A percentile compares a stretch with the other conserved stretches of the same genome.
Conservation (phyloP, 1,140 invertebrate genomes). For the Drosophila funebris region DNA sequence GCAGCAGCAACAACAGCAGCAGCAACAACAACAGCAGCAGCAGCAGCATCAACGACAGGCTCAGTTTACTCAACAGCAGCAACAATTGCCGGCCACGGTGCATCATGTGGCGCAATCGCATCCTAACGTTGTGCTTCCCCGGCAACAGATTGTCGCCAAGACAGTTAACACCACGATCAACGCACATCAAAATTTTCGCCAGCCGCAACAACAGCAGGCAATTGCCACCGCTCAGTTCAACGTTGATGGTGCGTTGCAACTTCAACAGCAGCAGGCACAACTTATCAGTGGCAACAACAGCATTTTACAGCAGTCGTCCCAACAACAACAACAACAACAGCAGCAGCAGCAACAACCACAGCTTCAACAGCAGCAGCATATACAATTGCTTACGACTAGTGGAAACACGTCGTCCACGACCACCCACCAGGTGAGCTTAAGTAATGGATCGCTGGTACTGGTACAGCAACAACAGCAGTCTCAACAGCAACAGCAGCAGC, state of each 20-base stretch:
- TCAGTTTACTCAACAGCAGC: constrained; percentile 67
- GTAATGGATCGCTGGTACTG: constrained; percentile 85
- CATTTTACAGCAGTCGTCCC: constrained; percentile 38
- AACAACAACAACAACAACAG: constrained; percentile 48
- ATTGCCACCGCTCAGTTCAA: constrained; percentile 23
- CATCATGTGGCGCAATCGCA: constrained; percentile 72
- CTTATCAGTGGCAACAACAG: constrained; percentile 42
- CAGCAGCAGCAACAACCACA: constrained; percentile 62
- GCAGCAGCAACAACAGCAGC: constrained; percentile 81
- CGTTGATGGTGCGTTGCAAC: constrained; percentile 35
- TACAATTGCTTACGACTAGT: constrained; percentile 59
- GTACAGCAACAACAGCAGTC: constrained; percentile 84
- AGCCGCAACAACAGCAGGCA: constrained; percentile 60
- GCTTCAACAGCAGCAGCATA: constrained; percentile 62
- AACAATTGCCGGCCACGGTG: constrained; percentile 69
- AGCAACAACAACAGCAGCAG: constrained; percentile 64
- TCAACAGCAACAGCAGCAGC: constrained; percentile 49
- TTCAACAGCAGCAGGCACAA: constrained; percentile 55
- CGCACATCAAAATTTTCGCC: constrained; percentile 68
- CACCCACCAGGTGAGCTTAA: constrained; percentile 83
- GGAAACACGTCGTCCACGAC: constrained; percentile 41
- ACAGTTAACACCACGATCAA: constrained; percentile 62
- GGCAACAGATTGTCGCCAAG: constrained; percentile 77
- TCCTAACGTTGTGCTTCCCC: constrained; percentile 83
- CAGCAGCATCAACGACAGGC: constrained; percentile 51